A percentile compares a stretch with the other conserved stretches of the same genome.
Evolutionary conservation across 2,888 invertebrate species (phyloP).

Genomic region (Lasius fuliginosus): DNA sequence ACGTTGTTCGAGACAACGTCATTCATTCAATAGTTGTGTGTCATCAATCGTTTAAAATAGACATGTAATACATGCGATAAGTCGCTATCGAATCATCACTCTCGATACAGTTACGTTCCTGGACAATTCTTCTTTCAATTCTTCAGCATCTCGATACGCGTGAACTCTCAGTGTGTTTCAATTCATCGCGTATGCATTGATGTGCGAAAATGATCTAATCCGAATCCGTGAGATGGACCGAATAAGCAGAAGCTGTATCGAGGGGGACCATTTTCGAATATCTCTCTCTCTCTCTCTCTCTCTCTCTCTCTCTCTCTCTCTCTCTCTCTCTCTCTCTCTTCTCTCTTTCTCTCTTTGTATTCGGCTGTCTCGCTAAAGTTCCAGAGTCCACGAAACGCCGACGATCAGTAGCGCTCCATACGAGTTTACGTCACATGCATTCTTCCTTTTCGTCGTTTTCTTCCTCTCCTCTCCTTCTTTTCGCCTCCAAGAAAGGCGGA

Average conservation of each 20-base stretch:
- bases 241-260: background rate
- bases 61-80: background rate
- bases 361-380: conserved; percentile 10
- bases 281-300: background rate
- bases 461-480: background rate
- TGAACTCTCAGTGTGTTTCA: background rate
- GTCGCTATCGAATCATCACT: background rate
- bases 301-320: background rate
- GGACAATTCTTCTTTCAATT: background rate
- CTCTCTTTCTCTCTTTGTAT: background rate
- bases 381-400: conserved; percentile 40
- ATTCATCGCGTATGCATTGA: background rate
- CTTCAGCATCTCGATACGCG: background rate
- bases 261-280: conserved; percentile 10
- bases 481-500: background rate
- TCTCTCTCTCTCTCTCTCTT: background rate
- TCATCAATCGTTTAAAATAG: conserved; percentile 2
- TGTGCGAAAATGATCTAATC: background rate
- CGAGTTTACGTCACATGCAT: conserved; percentile 17
- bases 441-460: conserved; percentile 14
- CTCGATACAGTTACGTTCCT: background rate
- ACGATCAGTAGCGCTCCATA: conserved; percentile 1
- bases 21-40: background rate
- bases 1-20: background rate
- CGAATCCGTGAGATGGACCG: background rate